Conservation (phyloP, 2,888 invertebrate genomes). For the Hypomecis atomaria region DNA sequence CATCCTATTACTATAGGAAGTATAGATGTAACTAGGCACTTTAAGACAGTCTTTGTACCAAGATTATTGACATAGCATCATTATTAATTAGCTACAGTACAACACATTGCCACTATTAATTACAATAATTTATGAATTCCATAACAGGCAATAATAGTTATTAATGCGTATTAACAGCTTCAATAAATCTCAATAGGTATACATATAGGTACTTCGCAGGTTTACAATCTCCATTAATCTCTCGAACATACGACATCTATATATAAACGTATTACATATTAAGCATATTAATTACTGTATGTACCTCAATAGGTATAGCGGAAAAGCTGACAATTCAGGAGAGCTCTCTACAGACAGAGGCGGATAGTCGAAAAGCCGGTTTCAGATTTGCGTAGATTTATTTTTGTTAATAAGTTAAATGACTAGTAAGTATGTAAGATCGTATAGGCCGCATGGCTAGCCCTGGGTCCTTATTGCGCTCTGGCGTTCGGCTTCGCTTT, state of each 20-base stretch:
- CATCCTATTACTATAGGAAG: no score
- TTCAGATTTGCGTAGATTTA: no score
- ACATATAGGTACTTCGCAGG: slow-evolving; percentile 6
- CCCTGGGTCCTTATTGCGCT: no score
- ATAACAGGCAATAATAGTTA: neutral
- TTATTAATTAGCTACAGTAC: no score
- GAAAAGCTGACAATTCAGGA: slow-evolving; percentile 7
- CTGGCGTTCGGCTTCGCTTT: no score
- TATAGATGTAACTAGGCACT: no score
- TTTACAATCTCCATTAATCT: slow-evolving; percentile 29
- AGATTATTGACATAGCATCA: no score
- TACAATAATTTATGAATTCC: neutral
- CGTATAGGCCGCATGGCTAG: no score
- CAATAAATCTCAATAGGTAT: slow-evolving; percentile 22
- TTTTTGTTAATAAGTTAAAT: no score
- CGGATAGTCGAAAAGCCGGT: no score
- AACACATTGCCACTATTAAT: neutral
- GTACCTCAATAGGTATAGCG: neutral
- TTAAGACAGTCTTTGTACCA: no score
- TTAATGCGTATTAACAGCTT: neutral
- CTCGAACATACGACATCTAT: slow-evolving; percentile 27
- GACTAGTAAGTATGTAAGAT: no score
- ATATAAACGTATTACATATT: slow-evolving; percentile 31
- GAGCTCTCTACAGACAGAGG: neutral
- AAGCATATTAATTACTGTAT: slow-evolving; percentile 6